Evolutionary conservation across 1,140 invertebrate genomes (phyloP), one percentile per base, ranked within the genome.

Genomic region (Cryptotermes secundus): DNA sequence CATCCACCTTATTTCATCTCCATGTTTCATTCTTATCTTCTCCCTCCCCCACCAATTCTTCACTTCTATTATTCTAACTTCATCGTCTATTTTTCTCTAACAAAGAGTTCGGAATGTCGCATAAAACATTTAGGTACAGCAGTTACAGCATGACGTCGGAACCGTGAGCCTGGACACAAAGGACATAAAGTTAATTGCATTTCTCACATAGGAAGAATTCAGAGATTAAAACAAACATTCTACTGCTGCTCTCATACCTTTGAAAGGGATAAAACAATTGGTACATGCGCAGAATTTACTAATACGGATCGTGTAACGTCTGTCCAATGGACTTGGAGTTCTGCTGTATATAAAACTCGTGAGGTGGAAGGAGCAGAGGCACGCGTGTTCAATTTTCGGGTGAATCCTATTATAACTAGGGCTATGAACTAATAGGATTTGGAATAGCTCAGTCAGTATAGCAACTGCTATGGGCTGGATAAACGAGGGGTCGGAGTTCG

Each of bases 151-250:
- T 72, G 59, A 6, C 26, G 80, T 35, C 81, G n/a, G 81, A 31
- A 38, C 34, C 16, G 35, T 26, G 38, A 45, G 83, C 34, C 45
- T n/a, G 14, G 38, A 24, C 53, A 83, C 83, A 83, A 83, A 59
- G 53, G 45, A 45, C 59, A 35, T 79, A 59, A 79, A 83, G 79
- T 83, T 83, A 83, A 83, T 83, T 83, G 83, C 83, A 72, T 83
- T 83, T 59, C 36, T n/a, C 83, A 35, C 72, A 83, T 38, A 34
- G 24, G 59, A 72, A 59, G 83, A 83, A 83, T 83, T 53, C 83
- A 83, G 36, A 72, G 34, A 83, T 72, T 79, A 49, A 83, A 83
- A 79, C 49, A 72, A 83, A 79, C 83, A 79, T 83, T 83, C 31
- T 49, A 4, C 35, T 36, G 83, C 49, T 53, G 26, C 3, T 35